Evolutionary conservation across 1,140 invertebrate species (phyloP).

Genomic region (Cydia fagiglandana): DNA sequence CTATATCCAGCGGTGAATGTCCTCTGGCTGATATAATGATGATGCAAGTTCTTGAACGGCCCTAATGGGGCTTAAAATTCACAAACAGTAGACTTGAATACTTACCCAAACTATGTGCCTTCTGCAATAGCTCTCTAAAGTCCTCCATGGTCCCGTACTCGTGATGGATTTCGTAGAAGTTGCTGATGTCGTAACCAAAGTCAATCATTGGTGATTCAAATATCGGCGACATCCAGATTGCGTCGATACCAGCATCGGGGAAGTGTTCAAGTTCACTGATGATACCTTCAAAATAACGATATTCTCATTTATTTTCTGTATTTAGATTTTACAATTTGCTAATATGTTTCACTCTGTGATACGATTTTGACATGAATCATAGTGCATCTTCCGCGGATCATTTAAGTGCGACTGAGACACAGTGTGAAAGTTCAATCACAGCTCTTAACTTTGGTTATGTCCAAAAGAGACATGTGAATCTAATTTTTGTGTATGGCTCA

Average conservation of each 20-base stretch:
- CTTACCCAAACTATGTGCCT: slow-evolving; percentile 79
- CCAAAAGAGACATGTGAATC: no score
- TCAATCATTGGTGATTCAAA: slow-evolving; percentile 85
- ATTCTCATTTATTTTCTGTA: not conserved
- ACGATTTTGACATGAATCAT: no score
- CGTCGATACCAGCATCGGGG: slow-evolving; percentile 79
- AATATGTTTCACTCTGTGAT: no score
- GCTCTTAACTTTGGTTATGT: no score
- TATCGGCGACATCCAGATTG: slow-evolving; percentile 86
- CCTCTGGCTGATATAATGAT: no score
- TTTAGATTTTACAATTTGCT: no score
- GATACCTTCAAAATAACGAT: slow-evolving; percentile 63
- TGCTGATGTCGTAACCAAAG: slow-evolving; percentile 87
- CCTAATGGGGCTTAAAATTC: not conserved
- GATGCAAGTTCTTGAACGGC: no score
- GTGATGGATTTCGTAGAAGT: slow-evolving; percentile 86
- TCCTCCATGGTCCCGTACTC: slow-evolving; percentile 87
- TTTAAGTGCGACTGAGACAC: no score
- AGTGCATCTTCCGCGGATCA: no score
- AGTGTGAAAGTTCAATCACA: no score
- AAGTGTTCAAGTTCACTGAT: slow-evolving; percentile 78
- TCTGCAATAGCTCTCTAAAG: slow-evolving; percentile 82
- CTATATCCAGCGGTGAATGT: no score
- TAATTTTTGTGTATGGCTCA: no score
- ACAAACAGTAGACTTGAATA: not conserved